Percentiles rank a stretch among this genome's conserved stretches.
Evolutionary conservation across 2,113 vertebrate species (phyloP).

Genomic region (Ornithorhynchus anatinus): DNA sequence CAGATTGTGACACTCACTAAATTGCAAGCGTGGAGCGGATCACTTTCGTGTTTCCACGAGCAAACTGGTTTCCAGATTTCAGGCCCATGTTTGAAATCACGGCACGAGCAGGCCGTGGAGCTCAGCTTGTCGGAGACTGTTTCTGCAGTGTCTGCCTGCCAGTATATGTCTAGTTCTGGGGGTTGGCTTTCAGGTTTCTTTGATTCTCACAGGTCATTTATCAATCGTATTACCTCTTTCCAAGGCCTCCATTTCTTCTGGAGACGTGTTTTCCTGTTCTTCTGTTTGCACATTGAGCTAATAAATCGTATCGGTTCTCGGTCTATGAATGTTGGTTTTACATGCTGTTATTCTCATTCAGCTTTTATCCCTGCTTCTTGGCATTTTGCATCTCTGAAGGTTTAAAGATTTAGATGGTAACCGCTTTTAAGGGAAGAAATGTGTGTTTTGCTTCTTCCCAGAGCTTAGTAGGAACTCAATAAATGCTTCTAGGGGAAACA

Average conservation of each 20-base stretch:
- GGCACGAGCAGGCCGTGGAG: fast-evolving
- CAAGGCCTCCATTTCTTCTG: neutral
- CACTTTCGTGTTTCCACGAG: neutral
- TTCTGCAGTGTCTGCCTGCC: neutral
- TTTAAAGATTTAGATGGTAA: too few species aligned
- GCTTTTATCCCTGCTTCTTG: too few species aligned
- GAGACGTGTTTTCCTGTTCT: neutral
- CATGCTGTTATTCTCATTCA: too few species aligned
- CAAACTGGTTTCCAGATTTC: neutral
- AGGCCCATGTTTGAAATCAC: neutral
- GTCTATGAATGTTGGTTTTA: too few species aligned
- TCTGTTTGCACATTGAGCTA: too few species aligned
- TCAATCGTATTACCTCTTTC: neutral
- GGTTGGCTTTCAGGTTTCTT: neutral
- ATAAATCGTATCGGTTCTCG: too few species aligned
- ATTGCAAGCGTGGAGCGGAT: neutral
- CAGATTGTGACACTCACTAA: neutral
- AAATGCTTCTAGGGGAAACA: too few species aligned
- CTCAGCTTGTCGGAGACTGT: neutral
- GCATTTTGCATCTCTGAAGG: too few species aligned
- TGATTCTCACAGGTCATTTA: neutral
- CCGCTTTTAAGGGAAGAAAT: too few species aligned
- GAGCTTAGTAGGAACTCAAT: too few species aligned
- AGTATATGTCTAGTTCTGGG: neutral
- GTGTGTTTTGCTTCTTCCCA: too few species aligned